Conservation (phyloP, 53 echinoderm and acorn worm genomes). For the Crossaster papposus region DNA sequence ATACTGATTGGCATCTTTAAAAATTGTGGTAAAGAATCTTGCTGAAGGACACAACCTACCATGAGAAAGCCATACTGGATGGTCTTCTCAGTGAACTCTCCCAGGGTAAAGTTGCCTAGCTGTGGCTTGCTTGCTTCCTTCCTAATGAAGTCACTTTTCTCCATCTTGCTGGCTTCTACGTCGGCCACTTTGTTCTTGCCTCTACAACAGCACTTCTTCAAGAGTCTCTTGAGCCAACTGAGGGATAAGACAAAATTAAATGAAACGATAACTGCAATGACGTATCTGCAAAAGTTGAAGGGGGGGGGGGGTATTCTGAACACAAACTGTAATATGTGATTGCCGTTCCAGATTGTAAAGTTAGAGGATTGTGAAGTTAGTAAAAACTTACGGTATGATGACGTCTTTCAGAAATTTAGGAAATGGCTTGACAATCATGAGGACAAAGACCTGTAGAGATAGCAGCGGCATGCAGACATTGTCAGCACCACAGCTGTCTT, state of each 20-base stretch:
- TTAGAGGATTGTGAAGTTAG: no score
- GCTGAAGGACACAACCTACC: slow-evolving; percentile 63
- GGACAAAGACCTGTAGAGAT: slow-evolving; percentile 90
- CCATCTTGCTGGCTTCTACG: slow-evolving; percentile 61
- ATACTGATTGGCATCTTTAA: no score
- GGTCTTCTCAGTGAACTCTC: slow-evolving; percentile 97
- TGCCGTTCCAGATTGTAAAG: no score
- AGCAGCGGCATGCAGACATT: slow-evolving; percentile 95
- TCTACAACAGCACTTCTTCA: slow-evolving; percentile 72
- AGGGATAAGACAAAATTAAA: background rate
- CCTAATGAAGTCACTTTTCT: slow-evolving; percentile 69
- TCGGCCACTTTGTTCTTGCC: slow-evolving; percentile 73
- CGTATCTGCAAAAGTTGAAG: no score
- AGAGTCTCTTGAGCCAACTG: slow-evolving; percentile 75
- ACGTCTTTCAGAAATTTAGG: slow-evolving; percentile 96
- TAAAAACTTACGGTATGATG: slow-evolving; percentile 90
- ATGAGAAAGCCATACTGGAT: slow-evolving; percentile 98
- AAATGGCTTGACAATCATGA: slow-evolving; percentile 96
- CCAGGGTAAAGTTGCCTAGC: slow-evolving; percentile 84
- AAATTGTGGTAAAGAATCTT: background rate
- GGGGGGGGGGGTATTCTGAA: no score
- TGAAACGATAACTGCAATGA: background rate
- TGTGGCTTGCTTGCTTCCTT: slow-evolving; percentile 84
- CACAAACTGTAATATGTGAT: no score
- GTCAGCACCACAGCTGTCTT: slow-evolving; percentile 80